Base-by-base conservation (phyloP, 2,888 invertebrate genomes). In the Tupiocoris notatus region DNA sequence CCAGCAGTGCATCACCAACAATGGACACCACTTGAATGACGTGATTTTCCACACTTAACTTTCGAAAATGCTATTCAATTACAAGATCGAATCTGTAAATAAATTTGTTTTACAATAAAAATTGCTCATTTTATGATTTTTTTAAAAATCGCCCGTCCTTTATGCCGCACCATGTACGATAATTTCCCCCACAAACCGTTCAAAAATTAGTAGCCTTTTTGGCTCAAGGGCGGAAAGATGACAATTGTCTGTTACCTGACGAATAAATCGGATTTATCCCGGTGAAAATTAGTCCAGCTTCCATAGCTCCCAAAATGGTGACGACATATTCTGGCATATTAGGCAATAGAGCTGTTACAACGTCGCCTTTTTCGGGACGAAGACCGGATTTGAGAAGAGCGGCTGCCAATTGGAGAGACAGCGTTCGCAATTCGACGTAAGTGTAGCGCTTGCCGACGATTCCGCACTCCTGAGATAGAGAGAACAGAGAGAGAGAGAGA, bases 221-320 rank as follows among this genome's bases (percentile, higher is more conserved):
- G 39, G 39, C 39, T n/a, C 25, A 74, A 70, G 12, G 65, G 57
- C 3, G 17, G 18, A 56, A 3, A 57, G 16, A 20, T 20, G 7
- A 18, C 68, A 25, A 54, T 59, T 1, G 6, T 18, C 12, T 59
- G 18, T 66, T 78, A 86, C 86, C 84, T 71, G 81, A 81, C 25
- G 90, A 92, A 81, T 93, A 93, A 78, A 88, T 83, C 0, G 93
- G 92, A 85, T 93, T 94, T 6, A 93, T 86, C 0, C 91, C 89
- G 0, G 92, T 91, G 3, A 90, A 87, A 9, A 88, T 82, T 0
- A 91, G 85, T 0, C 91, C 92, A 63, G 92, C 92, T 81, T 89
- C 89, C 25, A 91, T 81, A 25, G 88, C 86, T 0, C 92, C 93
- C 81, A 92, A 82, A 9, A 88, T 83, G 1, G 88, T 87, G 20